Conservation (phyloP, 2,888 invertebrate species). For the Clostera curtula region DNA sequence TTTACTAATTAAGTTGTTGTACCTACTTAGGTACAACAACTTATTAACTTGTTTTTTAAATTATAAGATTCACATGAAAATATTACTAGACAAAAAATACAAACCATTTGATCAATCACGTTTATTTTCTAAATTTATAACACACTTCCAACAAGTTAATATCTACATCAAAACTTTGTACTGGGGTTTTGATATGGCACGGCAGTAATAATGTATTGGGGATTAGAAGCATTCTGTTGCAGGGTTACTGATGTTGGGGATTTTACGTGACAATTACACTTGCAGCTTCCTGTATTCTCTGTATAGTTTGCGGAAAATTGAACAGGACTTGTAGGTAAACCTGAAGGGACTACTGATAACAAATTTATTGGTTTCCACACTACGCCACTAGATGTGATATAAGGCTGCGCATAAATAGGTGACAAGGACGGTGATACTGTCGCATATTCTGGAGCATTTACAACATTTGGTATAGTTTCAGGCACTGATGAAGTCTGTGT, state of each 20-base stretch:
- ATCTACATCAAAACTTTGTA: conserved; percentile 17
- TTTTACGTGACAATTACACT: conserved; percentile 39
- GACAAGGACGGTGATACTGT: conserved; percentile 26
- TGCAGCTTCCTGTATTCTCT: conserved; percentile 23
- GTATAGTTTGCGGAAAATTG: conserved; percentile 12
- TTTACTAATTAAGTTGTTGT: too few relatives aligned
- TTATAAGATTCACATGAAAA: too few relatives aligned
- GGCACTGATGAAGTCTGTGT: conserved; percentile 3
- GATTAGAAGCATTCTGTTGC: conserved; percentile 16
- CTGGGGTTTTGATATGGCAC: conserved; percentile 29
- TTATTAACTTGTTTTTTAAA: too few relatives aligned
- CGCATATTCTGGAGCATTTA: conserved; percentile 16
- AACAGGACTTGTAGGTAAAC: conserved; percentile 11
- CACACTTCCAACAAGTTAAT: too few relatives aligned
- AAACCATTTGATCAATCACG: too few relatives aligned
- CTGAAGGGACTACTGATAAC: conserved; percentile 27
- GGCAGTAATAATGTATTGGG: conserved; percentile 39
- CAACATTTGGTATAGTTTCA: conserved; percentile 4
- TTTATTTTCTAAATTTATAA: too few relatives aligned
- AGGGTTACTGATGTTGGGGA: conserved; percentile 14
- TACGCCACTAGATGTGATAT: conserved; percentile 29
- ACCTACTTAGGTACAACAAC: too few relatives aligned
- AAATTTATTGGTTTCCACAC: conserved; percentile 43
- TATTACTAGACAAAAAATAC: too few relatives aligned
- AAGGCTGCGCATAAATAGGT: conserved; percentile 28